Percentiles rank a stretch among this genome's conserved stretches.
Evolutionary conservation across 35 echinoderm and acorn worm genomes (phyloP).

Genomic region (Acanthaster planci): DNA sequence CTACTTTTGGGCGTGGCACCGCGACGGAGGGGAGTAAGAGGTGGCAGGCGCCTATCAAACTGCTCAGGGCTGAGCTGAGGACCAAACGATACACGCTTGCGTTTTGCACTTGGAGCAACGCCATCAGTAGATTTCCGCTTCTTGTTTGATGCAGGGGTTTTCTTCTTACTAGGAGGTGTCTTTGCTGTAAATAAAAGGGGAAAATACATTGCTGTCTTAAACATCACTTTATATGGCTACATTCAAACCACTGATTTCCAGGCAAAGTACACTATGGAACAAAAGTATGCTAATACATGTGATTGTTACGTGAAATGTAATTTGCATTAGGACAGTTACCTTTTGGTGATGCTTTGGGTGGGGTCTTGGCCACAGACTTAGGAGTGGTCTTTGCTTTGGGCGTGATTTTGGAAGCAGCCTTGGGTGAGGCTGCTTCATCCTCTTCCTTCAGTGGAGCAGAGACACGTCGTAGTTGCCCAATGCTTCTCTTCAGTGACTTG

Average conservation of each 20-base stretch:
- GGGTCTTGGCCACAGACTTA: background rate
- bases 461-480: constrained; percentile 70
- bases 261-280: too few relatives aligned
- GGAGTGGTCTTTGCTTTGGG: constrained; percentile 4
- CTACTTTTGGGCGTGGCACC: constrained; percentile 68
- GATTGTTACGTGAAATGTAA: too few relatives aligned
- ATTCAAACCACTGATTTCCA: too few relatives aligned
- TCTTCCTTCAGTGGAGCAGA: constrained; percentile 88
- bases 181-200: constrained; percentile 21
- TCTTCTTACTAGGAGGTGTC: constrained; percentile 29
- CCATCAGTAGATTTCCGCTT: constrained; percentile 71
- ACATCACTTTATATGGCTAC: too few relatives aligned
- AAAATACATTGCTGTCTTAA: background rate
- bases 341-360: constrained; percentile 26
- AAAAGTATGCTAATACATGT: too few relatives aligned
- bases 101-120: constrained; percentile 62
- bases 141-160: constrained; percentile 59
- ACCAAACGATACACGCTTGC: constrained; percentile 96
- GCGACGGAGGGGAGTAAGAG: constrained; percentile 77
- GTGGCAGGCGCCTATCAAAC: constrained; percentile 92
- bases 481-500: constrained; percentile 83
- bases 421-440: constrained; percentile 58
- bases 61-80: constrained; percentile 91
- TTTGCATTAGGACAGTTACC: too few relatives aligned
- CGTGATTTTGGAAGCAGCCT: background rate